Conservation (phyloP, 2,113 vertebrate species). For the Callocephalon fimbriatum region DNA sequence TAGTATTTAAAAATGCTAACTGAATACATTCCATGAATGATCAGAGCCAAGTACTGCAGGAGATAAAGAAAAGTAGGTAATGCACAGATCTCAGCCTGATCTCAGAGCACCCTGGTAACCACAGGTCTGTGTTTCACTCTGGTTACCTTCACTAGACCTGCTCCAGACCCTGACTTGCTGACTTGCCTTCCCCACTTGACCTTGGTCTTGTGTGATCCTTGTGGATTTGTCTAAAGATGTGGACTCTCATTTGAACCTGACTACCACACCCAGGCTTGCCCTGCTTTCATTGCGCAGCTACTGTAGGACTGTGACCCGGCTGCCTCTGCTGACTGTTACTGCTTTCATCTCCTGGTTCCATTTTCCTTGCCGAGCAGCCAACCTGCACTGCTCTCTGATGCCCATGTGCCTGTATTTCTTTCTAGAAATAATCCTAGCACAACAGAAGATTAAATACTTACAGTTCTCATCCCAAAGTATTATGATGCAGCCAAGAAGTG, state of each 20-base stretch:
- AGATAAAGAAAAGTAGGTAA: no score
- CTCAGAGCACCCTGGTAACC: neutral
- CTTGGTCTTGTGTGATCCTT: neutral
- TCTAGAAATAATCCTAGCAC: neutral
- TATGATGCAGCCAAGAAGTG: neutral
- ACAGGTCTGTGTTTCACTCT: neutral
- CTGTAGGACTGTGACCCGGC: neutral
- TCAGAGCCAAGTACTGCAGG: no score
- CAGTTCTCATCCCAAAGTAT: neutral
- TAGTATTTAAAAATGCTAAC: no score
- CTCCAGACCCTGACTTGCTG: neutral
- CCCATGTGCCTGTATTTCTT: neutral
- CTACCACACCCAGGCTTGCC: neutral
- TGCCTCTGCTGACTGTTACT: neutral
- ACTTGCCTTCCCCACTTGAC: neutral
- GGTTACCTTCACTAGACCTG: neutral
- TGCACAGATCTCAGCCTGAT: rapidly evolving
- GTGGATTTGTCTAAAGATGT: neutral
- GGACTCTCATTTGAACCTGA: neutral
- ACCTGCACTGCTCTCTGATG: neutral
- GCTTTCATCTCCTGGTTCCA: neutral
- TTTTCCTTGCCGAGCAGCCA: neutral
- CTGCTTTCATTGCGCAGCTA: neutral
- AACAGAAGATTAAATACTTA: neutral
- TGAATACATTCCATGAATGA: no score